Conservation (phyloP, 2,113 vertebrate species). For the Spheniscus mendiculus region DNA sequence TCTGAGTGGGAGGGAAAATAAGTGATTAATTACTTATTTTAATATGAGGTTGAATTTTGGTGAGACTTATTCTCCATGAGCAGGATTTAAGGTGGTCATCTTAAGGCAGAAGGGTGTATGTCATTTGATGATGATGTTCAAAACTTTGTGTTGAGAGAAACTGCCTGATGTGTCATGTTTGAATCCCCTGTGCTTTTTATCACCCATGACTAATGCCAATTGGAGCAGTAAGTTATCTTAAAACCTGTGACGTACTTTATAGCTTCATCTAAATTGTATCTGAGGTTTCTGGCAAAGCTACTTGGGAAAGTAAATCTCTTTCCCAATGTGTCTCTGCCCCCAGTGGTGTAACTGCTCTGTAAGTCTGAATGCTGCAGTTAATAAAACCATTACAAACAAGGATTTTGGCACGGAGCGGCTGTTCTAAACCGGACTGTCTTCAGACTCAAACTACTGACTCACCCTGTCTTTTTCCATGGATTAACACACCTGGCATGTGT, state of each 20-base stretch:
- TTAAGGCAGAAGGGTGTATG: neutral
- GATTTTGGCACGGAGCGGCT: neutral
- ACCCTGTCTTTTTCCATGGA: neutral
- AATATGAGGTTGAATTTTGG: neutral
- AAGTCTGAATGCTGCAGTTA: neutral
- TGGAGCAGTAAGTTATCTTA: constrained; percentile 20
- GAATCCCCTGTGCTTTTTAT: constrained; percentile 6
- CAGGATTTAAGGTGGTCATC: neutral
- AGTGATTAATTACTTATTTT: neutral
- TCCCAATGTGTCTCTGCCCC: neutral
- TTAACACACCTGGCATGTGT: constrained; percentile 23
- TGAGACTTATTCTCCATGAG: neutral
- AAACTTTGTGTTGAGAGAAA: neutral
- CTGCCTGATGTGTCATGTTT: neutral
- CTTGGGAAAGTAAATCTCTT: constrained; percentile 30
- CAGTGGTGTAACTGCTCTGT: constrained; percentile 8
- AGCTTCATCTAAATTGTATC: constrained; percentile 41
- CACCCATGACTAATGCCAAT: neutral
- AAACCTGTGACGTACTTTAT: constrained; percentile 8
- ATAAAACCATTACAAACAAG: constrained; percentile 32
- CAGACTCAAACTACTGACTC: constrained; percentile 29
- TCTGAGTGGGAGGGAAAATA: neutral
- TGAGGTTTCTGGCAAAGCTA: constrained; percentile 34
- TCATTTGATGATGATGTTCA: neutral
- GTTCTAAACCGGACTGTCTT: neutral